A percentile compares a stretch with the other conserved stretches of the same genome.
Evolutionary conservation across 2,113 vertebrate species (phyloP).

Genomic region (Tiliqua scincoides): DNA sequence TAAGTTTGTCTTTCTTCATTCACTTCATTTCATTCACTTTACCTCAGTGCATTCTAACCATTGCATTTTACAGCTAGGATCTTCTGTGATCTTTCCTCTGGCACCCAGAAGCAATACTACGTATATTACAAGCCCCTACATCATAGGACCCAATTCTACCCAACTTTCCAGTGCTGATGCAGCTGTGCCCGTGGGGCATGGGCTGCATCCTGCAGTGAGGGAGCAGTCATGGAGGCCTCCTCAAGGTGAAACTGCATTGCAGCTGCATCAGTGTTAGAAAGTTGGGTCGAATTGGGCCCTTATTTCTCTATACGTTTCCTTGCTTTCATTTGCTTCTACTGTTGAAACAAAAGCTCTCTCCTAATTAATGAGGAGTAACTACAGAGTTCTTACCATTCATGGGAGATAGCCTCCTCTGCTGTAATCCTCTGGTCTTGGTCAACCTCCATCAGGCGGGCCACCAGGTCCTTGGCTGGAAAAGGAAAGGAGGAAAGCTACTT

Average conservation of each 20-base stretch:
- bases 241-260: too few relatives aligned
- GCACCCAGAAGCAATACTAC: background rate
- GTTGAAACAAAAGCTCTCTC: background rate
- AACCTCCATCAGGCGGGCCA: slow-evolving; percentile 95
- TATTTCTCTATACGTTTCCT: background rate
- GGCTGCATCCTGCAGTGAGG: too few relatives aligned
- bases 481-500: slow-evolving; percentile 20
- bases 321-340: background rate
- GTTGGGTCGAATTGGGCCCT: too few relatives aligned
- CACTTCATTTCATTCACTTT: background rate
- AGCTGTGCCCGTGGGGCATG: too few relatives aligned
- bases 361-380: background rate
- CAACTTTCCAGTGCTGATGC: too few relatives aligned
- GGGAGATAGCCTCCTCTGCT: slow-evolving; percentile 94
- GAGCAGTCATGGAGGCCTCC: too few relatives aligned
- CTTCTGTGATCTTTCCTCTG: background rate
- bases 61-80: background rate
- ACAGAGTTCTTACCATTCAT: slow-evolving; percentile 84
- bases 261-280: too few relatives aligned
- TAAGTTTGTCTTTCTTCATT: background rate
- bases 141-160: too few relatives aligned
- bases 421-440: slow-evolving; percentile 97
- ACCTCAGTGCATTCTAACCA: background rate
- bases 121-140: too few relatives aligned
- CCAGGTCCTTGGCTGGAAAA: slow-evolving; percentile 89